Base-by-base conservation (phyloP, 2,113 vertebrate genomes). In the Macaca fascicularis region DNA sequence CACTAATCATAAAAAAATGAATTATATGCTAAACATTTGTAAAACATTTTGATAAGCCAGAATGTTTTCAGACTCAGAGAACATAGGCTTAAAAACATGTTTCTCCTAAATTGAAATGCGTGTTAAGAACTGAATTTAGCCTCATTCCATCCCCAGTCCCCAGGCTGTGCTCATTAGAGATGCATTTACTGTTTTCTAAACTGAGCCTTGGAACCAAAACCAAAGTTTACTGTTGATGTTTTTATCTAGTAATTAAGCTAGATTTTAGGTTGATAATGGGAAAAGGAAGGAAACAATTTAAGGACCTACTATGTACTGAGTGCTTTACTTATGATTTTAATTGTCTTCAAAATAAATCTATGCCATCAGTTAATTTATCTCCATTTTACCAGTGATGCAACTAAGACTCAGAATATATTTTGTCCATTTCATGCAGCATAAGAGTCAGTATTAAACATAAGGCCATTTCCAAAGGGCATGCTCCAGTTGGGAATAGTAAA, bases 101-200 rank as follows among this genome's bases (percentile, higher is more conserved):
- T 64, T 70, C 88, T 93, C 19, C 35, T 52, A 69, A 89, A 52
- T 22, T 78, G 75, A 90, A 92, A 67, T 88, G 40, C 30, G 76
- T 88, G 45, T 86, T 35, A 69, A 67, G 64, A 67, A 83, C 74
- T 79, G 35, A 89, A 90, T 87, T 91, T 64, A 94, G 20, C 16
- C 32, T 80, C 3, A 22, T 14, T 43, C 12, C n/a, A 25, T 94
- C 5, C 64, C 59, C 27, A 82, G 2, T 0, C n/a, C 11, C 5
- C 11, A 69, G 1, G 93, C 57, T 82, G 0, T 84, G 38, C 43
- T 96, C 10, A 6, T 69, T 90, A 80, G 93, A 94, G 55, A 79
- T 89, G 0, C 19, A 48, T 67, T 93, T 97, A n/a, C 64, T 90
- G 4, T 97, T 97, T 95, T 69, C 64, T 80, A 90, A 89, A 59